phyloP scores from a whole-genome alignment of 2,888 invertebrate species.

The Thysanoteuthis rhombus region DNA sequence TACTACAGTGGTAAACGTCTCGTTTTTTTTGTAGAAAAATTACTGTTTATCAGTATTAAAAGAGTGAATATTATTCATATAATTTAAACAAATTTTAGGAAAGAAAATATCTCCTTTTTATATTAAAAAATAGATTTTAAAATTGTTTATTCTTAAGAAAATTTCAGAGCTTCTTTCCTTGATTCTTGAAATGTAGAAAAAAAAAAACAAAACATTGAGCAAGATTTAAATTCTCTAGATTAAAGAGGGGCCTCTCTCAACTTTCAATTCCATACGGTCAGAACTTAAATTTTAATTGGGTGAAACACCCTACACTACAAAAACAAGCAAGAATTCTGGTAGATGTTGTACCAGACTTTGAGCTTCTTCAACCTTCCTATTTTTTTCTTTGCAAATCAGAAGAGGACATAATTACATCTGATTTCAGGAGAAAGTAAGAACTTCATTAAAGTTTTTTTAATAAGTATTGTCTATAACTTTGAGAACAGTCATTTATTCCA shows the following conservation, averaged over 20 bases:
- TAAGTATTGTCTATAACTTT: too few species aligned
- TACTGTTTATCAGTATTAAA: background rate
- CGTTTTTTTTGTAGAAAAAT: background rate
- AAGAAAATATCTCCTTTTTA: slow-evolving; percentile 12
- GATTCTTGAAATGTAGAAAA: background rate
- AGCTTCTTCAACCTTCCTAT: background rate
- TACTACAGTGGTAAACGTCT: background rate
- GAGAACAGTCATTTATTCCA: too few species aligned
- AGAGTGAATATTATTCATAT: background rate
- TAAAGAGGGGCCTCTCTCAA: background rate
- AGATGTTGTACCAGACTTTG: background rate
- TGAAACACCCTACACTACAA: background rate
- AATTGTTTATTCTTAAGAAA: slow-evolving; percentile 12
- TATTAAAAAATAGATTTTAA: slow-evolving; percentile 1
- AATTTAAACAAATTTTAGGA: background rate
- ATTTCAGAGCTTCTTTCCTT: background rate
- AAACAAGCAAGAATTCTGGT: background rate
- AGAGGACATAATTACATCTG: background rate
- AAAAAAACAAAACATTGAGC: background rate
- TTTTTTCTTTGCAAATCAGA: background rate
- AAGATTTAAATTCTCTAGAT: background rate
- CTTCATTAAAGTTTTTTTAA: background rate
- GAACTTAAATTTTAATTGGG: background rate
- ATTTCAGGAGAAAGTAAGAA: background rate
- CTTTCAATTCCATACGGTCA: background rate